Evolutionary conservation across 2,888 invertebrate genomes (phyloP), one percentile per base, ranked within the genome.

Genomic region (Drosophila maculinotata): DNA sequence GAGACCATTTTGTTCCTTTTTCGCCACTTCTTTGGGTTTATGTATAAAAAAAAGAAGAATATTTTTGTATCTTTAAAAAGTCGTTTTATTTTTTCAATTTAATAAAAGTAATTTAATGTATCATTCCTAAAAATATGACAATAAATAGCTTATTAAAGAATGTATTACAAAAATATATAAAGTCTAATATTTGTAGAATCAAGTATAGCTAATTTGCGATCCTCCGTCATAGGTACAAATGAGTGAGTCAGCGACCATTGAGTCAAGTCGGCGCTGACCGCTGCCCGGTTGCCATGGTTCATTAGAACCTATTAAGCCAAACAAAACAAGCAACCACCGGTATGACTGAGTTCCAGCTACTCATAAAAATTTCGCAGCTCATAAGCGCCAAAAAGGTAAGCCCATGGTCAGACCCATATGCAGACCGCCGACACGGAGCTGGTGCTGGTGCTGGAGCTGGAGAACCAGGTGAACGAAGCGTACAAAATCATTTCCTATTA

Each of bases 401-500:
- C 39, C 35, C 12, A 28, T 30, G 9, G 15, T 44, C 30, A 45
- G 17, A 20, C 45, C 30, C 45, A 45, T 20, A 45, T 45, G 12
- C 49, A 66, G 12, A 39, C 10, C 33, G 38, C 48, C 48, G 9
- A 51, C 30, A 12, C 28, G 48, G 26, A 35, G 6, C 8, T 15
- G 41, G 14, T 33, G 8, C 20, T 23, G 12, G 47, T 35, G n/a
- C 30, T 15, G 25, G 8, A 26, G 26, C 25, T 14, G 66, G 53
- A 25, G 35, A 41, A 26, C 73, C 70, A 79, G 83, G 80, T 80
- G 78, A 84, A 71, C 83, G 80, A 79, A 84, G 83, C 86, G 86
- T 79, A 80, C 78, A 72, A 84, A 86, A 83, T 82, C 81, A 84
- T 84, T 84, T 84, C 83, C 83, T 78, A 86, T 83, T 84, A 86